Evolutionary conservation across 2,797 vertebrate genomes (phyloP), one percentile per base, ranked within the genome.

Genomic region (Myotis pilosus): DNA sequence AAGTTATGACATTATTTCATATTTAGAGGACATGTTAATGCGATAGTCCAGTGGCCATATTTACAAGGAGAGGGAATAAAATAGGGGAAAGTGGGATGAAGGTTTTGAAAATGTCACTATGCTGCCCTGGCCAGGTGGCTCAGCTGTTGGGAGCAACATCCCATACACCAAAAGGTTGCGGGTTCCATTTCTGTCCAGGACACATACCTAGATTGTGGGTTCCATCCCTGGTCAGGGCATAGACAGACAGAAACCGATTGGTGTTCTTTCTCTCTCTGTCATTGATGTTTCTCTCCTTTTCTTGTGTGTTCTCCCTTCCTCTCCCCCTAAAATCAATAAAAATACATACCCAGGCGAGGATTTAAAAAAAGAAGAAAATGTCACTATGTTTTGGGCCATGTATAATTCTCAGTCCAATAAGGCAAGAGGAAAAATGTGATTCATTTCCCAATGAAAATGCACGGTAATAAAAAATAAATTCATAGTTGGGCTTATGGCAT

Each of bases 401-500:
- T 76, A 91, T 93, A 91, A 55, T 87, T 82, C 41, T 79, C 28
- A 87, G 36, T 30, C 23, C 38, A 79, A n/a, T 28, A 76, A 85
- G 15, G 20, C 22, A 87, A 55, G 23, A 76, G 33, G 6, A 20
- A 47, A 30, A 90, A 95, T 71, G 0, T 20, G 30, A n/a, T 89
- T 55, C n/a, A 62, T 83, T 69, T 10, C 57, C 55, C 81, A 78
- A 25, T 25, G 74, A 57, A 94, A 96, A 96, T 28, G 28, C 0
- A 94, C 33, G 95, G 3, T 36, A 84, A 82, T 17, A 51, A 41
- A 79, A 86, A 92, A 88, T 64, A 71, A 91, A 86, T 62, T 72
- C 57, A 30, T 30, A 89, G 49, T 88, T 66, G 55, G 53, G 82
- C 33, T 62, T 95, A 51, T 6, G 5, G 6, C 69, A 91, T 95